A percentile compares a stretch with the other conserved stretches of the same genome.
These are phyloP conservation scores for Mesoclemmys tuberculata DNA, from an alignment of 2,113 vertebrate species.

Conservation along the genomic window DNA sequence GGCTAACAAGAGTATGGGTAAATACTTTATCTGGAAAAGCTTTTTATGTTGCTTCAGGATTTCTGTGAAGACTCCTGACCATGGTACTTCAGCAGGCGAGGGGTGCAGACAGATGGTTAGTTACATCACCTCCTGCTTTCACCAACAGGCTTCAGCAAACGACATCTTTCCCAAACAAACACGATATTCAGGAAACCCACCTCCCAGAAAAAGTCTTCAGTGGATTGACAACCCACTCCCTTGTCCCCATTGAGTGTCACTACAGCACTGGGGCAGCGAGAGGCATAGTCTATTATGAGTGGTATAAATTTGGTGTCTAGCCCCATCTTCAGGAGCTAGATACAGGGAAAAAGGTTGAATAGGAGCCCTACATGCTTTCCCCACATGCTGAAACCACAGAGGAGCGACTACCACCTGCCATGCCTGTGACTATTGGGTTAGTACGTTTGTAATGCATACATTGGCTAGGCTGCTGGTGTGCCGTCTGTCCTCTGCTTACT, in stretches of 20 bases:
- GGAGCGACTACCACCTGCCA: fast-evolving
- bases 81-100: no score
- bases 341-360: background rate
- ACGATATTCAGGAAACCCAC: background rate
- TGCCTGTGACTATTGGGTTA: background rate
- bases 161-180: background rate
- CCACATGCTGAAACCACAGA: background rate
- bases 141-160: no score
- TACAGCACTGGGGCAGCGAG: background rate
- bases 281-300: background rate
- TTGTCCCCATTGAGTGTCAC: background rate
- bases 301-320: background rate
- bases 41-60: no score
- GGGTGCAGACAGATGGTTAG: no score
- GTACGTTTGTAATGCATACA: no score
- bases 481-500: no score
- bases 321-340: background rate
- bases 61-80: no score
- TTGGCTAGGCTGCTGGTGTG: no score
- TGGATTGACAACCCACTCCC: background rate
- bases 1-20: no score
- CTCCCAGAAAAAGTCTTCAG: background rate
- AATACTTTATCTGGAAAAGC: no score
- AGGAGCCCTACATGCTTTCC: background rate
- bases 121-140: no score